These are phyloP conservation scores for Spodoptera litura DNA, from an alignment of 1,140 invertebrate genomes.

Conservation along the genomic window DNA sequence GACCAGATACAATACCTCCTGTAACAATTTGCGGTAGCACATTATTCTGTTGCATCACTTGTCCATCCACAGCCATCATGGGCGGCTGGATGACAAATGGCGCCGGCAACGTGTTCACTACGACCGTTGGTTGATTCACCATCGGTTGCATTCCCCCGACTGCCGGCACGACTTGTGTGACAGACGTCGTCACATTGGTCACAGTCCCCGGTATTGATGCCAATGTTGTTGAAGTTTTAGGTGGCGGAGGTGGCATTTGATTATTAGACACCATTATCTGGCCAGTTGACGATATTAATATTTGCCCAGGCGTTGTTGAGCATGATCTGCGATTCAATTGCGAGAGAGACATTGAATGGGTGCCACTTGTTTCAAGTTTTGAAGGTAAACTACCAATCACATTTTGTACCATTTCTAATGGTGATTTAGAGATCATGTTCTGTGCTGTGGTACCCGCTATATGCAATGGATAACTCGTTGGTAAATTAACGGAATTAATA, in stretches of 20 bases:
- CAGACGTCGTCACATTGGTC: constrained; percentile 90
- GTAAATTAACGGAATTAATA: constrained; percentile 79
- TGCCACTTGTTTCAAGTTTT: constrained; percentile 67
- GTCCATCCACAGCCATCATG: constrained; percentile 89
- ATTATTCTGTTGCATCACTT: constrained; percentile 89
- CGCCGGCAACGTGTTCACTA: constrained; percentile 93
- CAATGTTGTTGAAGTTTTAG: constrained; percentile 88
- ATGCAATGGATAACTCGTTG: constrained; percentile 83
- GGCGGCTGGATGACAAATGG: constrained; percentile 93
- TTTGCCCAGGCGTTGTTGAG: constrained; percentile 88
- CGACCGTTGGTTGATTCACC: constrained; percentile 90
- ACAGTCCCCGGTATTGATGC: constrained; percentile 90
- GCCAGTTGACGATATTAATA: constrained; percentile 91
- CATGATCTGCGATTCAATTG: constrained; percentile 61
- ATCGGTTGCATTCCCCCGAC: constrained; percentile 76
- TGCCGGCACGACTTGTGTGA: constrained; percentile 88
- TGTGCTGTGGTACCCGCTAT: constrained; percentile 84
- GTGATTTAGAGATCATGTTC: constrained; percentile 89
- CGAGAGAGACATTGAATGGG: constrained; percentile 59
- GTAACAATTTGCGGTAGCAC: constrained; percentile 89
- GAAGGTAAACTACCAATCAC: constrained; percentile 91
- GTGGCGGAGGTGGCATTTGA: constrained; percentile 89
- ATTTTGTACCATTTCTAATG: constrained; percentile 93
- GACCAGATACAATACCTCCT: constrained; percentile 88
- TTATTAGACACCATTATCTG: constrained; percentile 90